Evolutionary conservation across 2,113 vertebrate species (phyloP), one percentile per base, ranked within the genome.

Genomic region (Isurus oxyrinchus): DNA sequence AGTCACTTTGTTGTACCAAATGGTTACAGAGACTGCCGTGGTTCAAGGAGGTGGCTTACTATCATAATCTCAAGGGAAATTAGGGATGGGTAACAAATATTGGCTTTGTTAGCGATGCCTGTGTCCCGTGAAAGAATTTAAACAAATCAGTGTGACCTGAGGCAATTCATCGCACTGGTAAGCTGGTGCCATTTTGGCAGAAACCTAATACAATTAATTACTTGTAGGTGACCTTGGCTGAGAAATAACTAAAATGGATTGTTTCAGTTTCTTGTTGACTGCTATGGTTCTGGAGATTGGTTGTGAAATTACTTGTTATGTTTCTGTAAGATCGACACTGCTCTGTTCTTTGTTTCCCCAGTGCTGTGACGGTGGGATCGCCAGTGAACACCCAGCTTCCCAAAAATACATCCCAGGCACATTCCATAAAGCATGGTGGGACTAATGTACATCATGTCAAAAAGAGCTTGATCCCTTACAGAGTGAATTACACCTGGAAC

Each of bases 401-500:
- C 49, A 76, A 7, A 76, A 55, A 44, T 55, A 49, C 13, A 31
- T 95, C 66, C 19, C 94, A 31, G 94, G 94, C 3, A 69, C 49
- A 53, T 53, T 35, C 94, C 67, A 31, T 59, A 55, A 97, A 27
- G 0, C 53, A 10, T 96, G 13, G 14, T 40, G 0, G 16, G 67
- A 27, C 3, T 72, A 96, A 53, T 59, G 86, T 79, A 0, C 79
- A 14, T 96, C 96, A 35, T 63, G 87, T 84, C 27, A 81, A 35
- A 35, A 63, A 23, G 31, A 97, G 40, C 72, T 97, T 96, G 13
- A 3, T 96, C 49, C 96, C 79, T 0, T 97, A 97, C 96, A 97
- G 69, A 90, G 97, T 97, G 66, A 97, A 96, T 31, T 97, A 96
- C 96, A 97, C 90, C 63, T 97, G 97, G 97, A 98, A 98, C 96